Conservation (phyloP, 2,113 vertebrate genomes). For the Dolichotis patagonum region DNA sequence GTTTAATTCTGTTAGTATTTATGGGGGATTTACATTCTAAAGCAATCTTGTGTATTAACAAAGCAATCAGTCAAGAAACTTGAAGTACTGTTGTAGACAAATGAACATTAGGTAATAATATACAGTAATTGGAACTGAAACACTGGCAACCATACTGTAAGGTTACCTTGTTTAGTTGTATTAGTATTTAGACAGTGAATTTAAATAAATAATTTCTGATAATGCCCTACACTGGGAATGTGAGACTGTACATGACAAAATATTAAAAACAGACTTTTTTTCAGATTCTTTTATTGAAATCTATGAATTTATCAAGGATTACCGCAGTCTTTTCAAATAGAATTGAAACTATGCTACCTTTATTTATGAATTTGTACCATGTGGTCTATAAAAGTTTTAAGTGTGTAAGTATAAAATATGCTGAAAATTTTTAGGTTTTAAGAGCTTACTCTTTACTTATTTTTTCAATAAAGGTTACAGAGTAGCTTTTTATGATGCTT, state of each 20-base stretch:
- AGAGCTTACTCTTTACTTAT: background rate
- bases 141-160: background rate
- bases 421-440: background rate
- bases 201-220: background rate
- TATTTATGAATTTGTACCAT: background rate
- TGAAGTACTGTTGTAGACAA: background rate
- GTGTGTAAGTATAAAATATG: background rate
- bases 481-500: no score
- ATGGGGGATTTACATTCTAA: background rate
- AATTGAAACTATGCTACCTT: background rate
- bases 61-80: background rate
- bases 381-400: background rate
- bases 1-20: background rate
- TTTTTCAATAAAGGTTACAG: no score
- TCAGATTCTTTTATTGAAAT: background rate
- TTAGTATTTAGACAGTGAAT: background rate
- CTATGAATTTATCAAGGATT: background rate
- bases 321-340: background rate
- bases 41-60: background rate
- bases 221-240: background rate
- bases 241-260: background rate
- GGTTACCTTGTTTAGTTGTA: background rate
- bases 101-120: background rate
- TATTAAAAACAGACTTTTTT: background rate
- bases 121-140: constrained; percentile 6